A percentile compares a stretch with the other conserved stretches of the same genome.
Evolutionary conservation across 2,888 invertebrate genomes (phyloP).

Genomic region (Drosophila monieri): DNA sequence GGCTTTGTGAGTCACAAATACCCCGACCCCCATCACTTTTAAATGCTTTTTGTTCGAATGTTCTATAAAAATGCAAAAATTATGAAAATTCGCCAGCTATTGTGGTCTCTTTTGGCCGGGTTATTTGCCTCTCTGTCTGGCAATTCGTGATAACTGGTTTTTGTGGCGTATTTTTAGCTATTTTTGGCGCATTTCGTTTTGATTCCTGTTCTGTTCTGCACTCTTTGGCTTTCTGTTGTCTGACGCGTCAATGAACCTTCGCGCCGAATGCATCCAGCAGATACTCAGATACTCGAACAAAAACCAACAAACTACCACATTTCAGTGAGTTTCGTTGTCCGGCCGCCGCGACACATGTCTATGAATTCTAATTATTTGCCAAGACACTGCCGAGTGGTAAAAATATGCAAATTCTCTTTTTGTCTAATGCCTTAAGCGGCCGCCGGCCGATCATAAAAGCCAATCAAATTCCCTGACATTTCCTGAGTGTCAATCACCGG

Average conservation of each 20-base stretch:
- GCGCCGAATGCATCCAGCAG: conserved; percentile 30
- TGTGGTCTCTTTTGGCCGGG: conserved; percentile 13
- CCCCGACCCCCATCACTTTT: neutral
- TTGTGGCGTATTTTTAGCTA: conserved; percentile 68
- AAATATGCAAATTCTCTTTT: conserved; percentile 68
- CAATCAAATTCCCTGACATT: conserved; percentile 78
- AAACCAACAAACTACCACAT: conserved; percentile 15
- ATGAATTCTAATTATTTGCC: conserved; percentile 73
- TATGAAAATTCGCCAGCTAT: conserved; percentile 67
- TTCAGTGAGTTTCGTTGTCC: conserved; percentile 34
- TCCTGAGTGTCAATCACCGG: conserved; percentile 78
- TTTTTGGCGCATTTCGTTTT: conserved; percentile 79
- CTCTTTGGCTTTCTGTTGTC: conserved; percentile 24
- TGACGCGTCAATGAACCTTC: conserved; percentile 71
- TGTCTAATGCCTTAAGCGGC: conserved; percentile 73
- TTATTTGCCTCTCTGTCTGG: conserved; percentile 36
- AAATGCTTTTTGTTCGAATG: conserved; percentile 35
- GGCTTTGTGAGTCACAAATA: neutral
- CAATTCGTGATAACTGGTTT: conserved; percentile 69
- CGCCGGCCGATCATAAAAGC: conserved; percentile 69
- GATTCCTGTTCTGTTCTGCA: conserved; percentile 72
- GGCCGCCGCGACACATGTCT: conserved; percentile 62
- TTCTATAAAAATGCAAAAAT: conserved; percentile 78
- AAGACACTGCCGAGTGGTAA: conserved; percentile 36
- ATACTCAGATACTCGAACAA: conserved; percentile 8